These are phyloP conservation scores for Sparus aurata DNA, from an alignment of 2,797 vertebrate species.

Conservation along the genomic window DNA sequence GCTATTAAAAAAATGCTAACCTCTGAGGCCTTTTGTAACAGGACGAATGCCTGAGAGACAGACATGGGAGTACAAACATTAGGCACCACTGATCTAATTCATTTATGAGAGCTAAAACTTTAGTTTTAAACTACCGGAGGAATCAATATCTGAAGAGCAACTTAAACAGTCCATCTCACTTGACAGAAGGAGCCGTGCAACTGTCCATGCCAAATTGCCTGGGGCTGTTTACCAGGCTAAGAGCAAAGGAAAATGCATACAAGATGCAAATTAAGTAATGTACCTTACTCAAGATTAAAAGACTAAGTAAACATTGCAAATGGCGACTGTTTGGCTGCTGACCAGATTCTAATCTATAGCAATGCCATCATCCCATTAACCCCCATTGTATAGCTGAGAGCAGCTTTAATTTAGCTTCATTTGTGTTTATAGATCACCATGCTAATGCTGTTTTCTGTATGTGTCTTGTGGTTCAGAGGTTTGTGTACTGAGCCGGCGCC, in stretches of 20 bases:
- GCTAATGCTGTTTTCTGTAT: conserved; percentile 14
- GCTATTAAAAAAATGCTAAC: conserved; percentile 29
- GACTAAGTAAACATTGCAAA: conserved; percentile 44
- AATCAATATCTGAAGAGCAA: conserved; percentile 42
- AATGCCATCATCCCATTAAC: conserved; percentile 37
- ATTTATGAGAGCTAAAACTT: conserved; percentile 50
- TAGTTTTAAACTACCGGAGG: conserved; percentile 36
- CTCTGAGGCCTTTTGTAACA: conserved; percentile 22
- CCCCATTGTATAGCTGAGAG: conserved; percentile 7
- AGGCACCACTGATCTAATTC: conserved; percentile 8
- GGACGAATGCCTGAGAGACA: conserved; percentile 20
- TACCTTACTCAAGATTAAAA: conserved; percentile 33
- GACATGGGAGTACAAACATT: conserved; percentile 47
- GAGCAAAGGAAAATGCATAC: conserved; percentile 23
- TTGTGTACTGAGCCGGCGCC: conserved; percentile 13
- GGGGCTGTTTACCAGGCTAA: conserved; percentile 43
- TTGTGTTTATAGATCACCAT: background rate
- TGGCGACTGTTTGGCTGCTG: conserved; percentile 23
- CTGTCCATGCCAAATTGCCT: conserved; percentile 41
- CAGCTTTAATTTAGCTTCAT: conserved; percentile 27
- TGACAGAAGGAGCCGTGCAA: conserved; percentile 39
- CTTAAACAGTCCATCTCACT: conserved; percentile 49
- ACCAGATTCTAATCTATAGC: conserved; percentile 46
- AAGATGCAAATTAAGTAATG: conserved; percentile 46
- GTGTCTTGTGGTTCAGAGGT: conserved; percentile 8